Evolutionary conservation across 2,888 invertebrate species (phyloP), one percentile per base, ranked within the genome.

Genomic region (Odontocolon sp.): DNA sequence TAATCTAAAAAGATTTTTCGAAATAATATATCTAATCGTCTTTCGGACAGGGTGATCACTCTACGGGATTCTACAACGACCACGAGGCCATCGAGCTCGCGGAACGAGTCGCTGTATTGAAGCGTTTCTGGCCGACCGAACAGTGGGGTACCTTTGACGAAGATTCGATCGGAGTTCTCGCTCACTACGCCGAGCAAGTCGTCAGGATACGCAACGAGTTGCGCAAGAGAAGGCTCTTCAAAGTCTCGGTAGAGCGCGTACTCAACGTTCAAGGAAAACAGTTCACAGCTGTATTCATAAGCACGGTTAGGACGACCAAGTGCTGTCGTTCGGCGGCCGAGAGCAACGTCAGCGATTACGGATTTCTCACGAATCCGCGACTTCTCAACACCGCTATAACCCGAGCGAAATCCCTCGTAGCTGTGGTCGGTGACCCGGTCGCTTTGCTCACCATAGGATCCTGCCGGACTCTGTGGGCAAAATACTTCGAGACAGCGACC

Each of bases 211-310:
- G 96, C 71, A 93, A 93, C 26, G 96, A 96, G 84, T 89, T 97
- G 66, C 91, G 96, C 23, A 95, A 95, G 85, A 92, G 94, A 3
- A 92, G 94, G 28, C 92, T 96, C 90, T 93, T 93, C 79, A 94
- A 94, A 70, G 94, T 96, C 47, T 95, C 95, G 8, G 96, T 96
- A 1, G 96, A 96, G 86, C 91, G 96, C 72, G 96, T 96, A 2
- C 91, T 96, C 8, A 96, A 96, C 90, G 96, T 96, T 0, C 96
- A 96, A 91, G 96, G 96, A 86, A 97, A 96, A 87, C 96, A 97
- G 90, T 97, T 96, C 87, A 92, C 96, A 5, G 96, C 95, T 0
- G 94, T 97, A 56, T 95, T 97, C 85, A 91, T 97, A 72, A 96
- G 96, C 38, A 96, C 96, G 0, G 95, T 95, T 0, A 91, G 95